Evolutionary conservation across 2,113 vertebrate species (phyloP).

Genomic region (Hemiscyllium ocellatum): DNA sequence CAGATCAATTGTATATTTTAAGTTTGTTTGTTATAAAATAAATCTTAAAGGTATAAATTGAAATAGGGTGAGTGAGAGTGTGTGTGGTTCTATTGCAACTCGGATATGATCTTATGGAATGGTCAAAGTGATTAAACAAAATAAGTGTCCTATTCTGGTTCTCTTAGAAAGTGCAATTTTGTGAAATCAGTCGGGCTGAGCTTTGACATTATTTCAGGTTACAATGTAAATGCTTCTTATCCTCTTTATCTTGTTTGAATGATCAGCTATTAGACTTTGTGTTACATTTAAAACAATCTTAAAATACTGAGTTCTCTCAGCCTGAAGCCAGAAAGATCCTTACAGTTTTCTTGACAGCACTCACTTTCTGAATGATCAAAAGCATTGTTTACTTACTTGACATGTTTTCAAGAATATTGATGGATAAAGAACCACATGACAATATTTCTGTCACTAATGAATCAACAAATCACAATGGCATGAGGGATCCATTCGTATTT

Average conservation of each 20-base stretch:
- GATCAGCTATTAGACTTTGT: not conserved
- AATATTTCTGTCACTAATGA: not conserved
- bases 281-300: not conserved
- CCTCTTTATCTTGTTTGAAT: not conserved
- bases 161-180: not conserved
- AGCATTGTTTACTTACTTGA: not conserved
- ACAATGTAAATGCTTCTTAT: not conserved
- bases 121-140: no score
- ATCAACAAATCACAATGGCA: not conserved
- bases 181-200: not conserved
- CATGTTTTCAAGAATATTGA: not conserved
- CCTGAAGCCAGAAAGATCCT: not conserved
- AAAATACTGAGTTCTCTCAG: not conserved
- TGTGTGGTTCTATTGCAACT: no score
- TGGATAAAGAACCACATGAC: not conserved
- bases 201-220: not conserved
- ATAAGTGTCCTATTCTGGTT: no score
- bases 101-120: no score
- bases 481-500: not conserved
- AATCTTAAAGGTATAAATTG: no score
- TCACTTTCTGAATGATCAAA: not conserved
- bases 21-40: no score
- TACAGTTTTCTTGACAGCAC: not conserved
- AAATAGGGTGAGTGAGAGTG: no score
- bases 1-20: no score